These are phyloP conservation scores for Drosophila pseudotalamancana DNA, from an alignment of 2,888 invertebrate species.

Conservation along the genomic window DNA sequence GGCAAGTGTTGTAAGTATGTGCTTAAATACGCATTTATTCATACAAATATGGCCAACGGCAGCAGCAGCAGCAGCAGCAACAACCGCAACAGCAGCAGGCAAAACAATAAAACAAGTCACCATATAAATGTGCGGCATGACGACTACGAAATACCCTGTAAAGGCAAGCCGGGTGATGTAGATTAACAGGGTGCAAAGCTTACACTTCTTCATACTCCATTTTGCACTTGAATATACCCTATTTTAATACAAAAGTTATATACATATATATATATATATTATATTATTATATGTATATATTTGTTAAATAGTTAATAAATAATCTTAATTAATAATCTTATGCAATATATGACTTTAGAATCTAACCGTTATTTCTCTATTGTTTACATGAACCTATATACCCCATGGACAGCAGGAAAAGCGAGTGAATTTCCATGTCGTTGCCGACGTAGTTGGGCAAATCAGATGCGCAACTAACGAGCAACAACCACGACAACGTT, in stretches of 20 bases:
- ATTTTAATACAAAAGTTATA: too few relatives aligned
- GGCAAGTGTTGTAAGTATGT: constrained; percentile 80
- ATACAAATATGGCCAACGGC: constrained; percentile 78
- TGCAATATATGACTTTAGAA: too few relatives aligned
- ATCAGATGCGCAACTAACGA: constrained; percentile 80
- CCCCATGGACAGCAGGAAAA: constrained; percentile 22
- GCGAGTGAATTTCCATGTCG: constrained; percentile 72
- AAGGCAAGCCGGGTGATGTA: not conserved
- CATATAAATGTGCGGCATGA: not conserved
- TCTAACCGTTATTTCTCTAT: too few relatives aligned
- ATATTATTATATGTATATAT: too few relatives aligned
- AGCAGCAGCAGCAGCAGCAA: constrained; percentile 34
- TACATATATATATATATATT: too few relatives aligned
- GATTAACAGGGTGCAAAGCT: not conserved
- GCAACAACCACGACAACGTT: constrained; percentile 69
- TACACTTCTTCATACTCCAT: too few relatives aligned
- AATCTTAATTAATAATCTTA: too few relatives aligned
- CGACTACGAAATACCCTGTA: constrained; percentile 17
- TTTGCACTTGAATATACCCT: too few relatives aligned
- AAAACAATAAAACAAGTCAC: constrained; percentile 70
- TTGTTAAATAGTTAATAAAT: too few relatives aligned
- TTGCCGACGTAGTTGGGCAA: constrained; percentile 71
- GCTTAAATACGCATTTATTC: constrained; percentile 82
- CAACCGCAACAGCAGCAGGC: constrained; percentile 56
- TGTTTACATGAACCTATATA: not conserved